A percentile compares a stretch with the other conserved stretches of the same genome.
These are phyloP conservation scores for Zeugodacus cucurbitae DNA, from an alignment of 1,140 invertebrate species.

Conservation along the genomic window DNA sequence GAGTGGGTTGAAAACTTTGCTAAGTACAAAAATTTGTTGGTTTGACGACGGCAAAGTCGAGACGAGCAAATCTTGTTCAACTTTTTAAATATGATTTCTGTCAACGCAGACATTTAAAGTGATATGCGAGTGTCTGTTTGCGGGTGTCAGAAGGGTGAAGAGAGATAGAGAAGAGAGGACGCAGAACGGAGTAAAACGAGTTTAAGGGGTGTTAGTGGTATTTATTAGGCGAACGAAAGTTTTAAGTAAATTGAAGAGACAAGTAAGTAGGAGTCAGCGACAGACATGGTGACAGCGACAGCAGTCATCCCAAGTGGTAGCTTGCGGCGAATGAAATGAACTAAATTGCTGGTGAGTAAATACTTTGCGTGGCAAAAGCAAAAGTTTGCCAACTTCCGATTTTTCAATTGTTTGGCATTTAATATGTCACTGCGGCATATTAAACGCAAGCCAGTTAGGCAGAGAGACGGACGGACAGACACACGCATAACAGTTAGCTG, in stretches of 20 bases:
- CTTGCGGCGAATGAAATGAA: slow-evolving; percentile 13
- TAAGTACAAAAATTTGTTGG: slow-evolving; percentile 27
- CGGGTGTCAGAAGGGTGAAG: too few relatives aligned
- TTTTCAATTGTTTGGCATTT: slow-evolving; percentile 34
- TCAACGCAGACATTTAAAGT: slow-evolving; percentile 33
- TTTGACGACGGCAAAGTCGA: background rate
- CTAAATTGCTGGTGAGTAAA: slow-evolving; percentile 15
- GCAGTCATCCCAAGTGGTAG: background rate
- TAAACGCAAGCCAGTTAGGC: background rate
- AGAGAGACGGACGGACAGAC: background rate
- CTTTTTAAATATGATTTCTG: slow-evolving; percentile 39
- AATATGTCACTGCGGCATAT: background rate
- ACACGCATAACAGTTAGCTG: background rate
- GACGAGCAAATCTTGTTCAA: slow-evolving; percentile 35
- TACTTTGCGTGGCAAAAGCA: background rate
- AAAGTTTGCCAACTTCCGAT: slow-evolving; percentile 34
- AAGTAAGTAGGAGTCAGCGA: background rate
- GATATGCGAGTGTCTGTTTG: background rate
- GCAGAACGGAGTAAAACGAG: background rate
- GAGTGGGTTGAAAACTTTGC: slow-evolving; percentile 14
- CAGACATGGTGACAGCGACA: background rate
- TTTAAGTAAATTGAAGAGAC: slow-evolving; percentile 15
- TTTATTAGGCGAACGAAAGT: slow-evolving; percentile 29
- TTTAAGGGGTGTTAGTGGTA: slow-evolving; percentile 39
- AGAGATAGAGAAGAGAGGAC: background rate